A percentile compares a stretch with the other conserved stretches of the same genome.
These are phyloP conservation scores for Corythaeola cristata DNA, from an alignment of 2,113 vertebrate species.

Conservation along the genomic window DNA sequence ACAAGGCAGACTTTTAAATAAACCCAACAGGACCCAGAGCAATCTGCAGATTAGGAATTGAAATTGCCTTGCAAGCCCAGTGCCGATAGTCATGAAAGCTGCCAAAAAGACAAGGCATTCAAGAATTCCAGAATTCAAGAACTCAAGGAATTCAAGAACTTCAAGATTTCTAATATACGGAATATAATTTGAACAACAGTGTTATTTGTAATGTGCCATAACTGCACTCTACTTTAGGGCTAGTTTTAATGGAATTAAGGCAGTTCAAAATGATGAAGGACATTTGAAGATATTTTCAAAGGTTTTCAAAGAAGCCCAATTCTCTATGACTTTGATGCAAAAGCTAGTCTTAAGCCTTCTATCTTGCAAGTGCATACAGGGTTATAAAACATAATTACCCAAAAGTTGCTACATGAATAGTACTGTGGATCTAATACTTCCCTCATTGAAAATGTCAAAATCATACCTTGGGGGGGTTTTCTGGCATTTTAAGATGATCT, in stretches of 20 bases:
- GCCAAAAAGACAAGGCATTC: not conserved
- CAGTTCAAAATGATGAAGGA: not conserved
- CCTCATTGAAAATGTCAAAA: not conserved
- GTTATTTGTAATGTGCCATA: not conserved
- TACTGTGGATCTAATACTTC: not conserved
- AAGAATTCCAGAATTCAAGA: not conserved
- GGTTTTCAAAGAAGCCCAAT: not conserved
- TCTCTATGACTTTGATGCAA: not conserved
- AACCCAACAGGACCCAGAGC: not conserved
- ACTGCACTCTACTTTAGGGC: not conserved
- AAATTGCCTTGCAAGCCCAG: not conserved
- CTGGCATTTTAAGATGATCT: not conserved
- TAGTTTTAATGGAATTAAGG: not conserved
- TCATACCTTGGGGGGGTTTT: not conserved
- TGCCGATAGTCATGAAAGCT: not conserved
- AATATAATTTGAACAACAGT: not conserved
- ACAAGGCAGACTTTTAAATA: not conserved
- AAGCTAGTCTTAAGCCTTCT: not conserved
- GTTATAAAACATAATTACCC: not conserved
- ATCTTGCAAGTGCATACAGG: not conserved
- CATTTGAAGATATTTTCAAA: not conserved
- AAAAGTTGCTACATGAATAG: not conserved
- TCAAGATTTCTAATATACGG: not conserved
- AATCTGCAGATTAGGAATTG: not conserved
- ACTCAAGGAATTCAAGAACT: not conserved